A percentile compares a stretch with the other conserved stretches of the same genome.
These are phyloP conservation scores for Troides helena DNA, from an alignment of 2,888 invertebrate species.

Conservation along the genomic window DNA sequence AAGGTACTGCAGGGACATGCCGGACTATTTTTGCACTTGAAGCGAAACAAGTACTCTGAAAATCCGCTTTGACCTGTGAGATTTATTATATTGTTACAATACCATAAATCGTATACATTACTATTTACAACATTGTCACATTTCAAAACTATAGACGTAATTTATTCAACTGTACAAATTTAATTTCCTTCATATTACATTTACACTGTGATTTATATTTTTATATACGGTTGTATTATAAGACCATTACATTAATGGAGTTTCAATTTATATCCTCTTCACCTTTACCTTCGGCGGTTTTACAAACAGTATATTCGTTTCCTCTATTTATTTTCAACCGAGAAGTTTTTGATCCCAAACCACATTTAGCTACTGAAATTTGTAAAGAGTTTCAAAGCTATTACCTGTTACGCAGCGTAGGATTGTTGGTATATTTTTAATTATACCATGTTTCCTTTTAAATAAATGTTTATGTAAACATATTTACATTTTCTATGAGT, in stretches of 20 bases:
- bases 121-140: background rate
- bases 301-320: slow-evolving; percentile 19
- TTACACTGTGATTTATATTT: background rate
- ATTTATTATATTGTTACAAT: background rate
- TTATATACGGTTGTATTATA: background rate
- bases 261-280: slow-evolving; percentile 21
- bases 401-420: slow-evolving; percentile 5
- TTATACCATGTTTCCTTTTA: background rate
- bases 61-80: no score
- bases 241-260: slow-evolving; percentile 16
- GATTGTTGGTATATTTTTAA: background rate
- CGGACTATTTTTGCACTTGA: no score
- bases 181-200: background rate
- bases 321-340: slow-evolving; percentile 14
- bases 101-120: background rate
- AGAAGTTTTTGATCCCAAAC: slow-evolving; percentile 22
- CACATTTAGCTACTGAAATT: slow-evolving; percentile 11
- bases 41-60: no score
- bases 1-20: no score
- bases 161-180: background rate
- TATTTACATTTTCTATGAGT: no score
- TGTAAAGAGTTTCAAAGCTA: slow-evolving; percentile 20
- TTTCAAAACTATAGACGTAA: background rate
- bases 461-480: background rate
- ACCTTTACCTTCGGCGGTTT: slow-evolving; percentile 24